phyloP scores from a whole-genome alignment of 2,888 invertebrate genomes.

The Encarsia formosa region DNA sequence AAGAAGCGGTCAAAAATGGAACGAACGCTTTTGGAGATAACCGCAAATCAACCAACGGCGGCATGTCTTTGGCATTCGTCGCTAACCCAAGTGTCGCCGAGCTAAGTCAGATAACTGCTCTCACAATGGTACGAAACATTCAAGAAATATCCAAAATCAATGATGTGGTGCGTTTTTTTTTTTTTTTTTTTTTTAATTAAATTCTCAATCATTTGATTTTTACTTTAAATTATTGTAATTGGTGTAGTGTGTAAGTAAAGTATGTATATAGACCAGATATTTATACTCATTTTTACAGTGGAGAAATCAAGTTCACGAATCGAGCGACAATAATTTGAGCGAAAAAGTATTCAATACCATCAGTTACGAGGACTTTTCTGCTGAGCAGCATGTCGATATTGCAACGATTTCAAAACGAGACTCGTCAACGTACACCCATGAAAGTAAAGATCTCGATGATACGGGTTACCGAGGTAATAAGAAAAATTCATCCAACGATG shows the following conservation, averaged over 20 bases:
- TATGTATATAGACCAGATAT: too few relatives aligned
- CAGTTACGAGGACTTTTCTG: slow-evolving; percentile 8
- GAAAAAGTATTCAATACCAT: slow-evolving; percentile 21
- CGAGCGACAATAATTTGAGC: slow-evolving; percentile 12
- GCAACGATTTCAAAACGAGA: slow-evolving; percentile 1
- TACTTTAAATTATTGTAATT: too few relatives aligned
- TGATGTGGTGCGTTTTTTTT: not conserved
- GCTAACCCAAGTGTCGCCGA: slow-evolving; percentile 8
- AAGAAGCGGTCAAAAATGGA: not conserved
- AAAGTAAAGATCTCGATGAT: too few relatives aligned
- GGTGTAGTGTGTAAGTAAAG: too few relatives aligned
- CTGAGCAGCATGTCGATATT: not conserved
- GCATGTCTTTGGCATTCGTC: not conserved
- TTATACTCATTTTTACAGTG: slow-evolving; percentile 2
- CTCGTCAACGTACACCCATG: slow-evolving; percentile 8
- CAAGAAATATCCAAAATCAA: slow-evolving; percentile 3
- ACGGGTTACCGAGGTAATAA: too few relatives aligned
- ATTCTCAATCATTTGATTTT: not conserved
- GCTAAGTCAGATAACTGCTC: slow-evolving; percentile 8
- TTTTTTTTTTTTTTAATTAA: not conserved
- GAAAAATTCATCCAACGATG: not conserved
- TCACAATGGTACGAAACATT: slow-evolving; percentile 18
- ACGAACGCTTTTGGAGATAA: not conserved
- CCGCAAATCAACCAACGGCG: too few relatives aligned
- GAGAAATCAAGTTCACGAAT: slow-evolving; percentile 3